Percentiles rank a stretch among this genome's conserved stretches.
These are phyloP conservation scores for Drosophila borealis DNA, from an alignment of 2,888 invertebrate genomes.

Conservation along the genomic window DNA sequence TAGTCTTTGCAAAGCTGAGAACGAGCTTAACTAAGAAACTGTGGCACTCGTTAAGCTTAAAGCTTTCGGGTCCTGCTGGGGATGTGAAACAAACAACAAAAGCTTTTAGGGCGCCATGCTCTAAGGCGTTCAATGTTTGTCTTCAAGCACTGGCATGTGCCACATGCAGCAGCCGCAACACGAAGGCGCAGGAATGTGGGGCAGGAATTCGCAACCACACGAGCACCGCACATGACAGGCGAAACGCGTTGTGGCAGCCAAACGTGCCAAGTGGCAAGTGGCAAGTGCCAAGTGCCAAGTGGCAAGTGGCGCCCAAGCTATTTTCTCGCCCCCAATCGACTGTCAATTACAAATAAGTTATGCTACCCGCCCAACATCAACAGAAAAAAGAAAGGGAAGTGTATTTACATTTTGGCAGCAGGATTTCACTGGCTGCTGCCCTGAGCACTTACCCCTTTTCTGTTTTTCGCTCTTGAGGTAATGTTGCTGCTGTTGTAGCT, in stretches of 20 bases:
- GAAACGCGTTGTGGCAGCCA: not conserved
- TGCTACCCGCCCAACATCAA: not conserved
- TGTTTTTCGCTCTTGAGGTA: conserved; percentile 9
- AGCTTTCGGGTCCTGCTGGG: not conserved
- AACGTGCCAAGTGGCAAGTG: conserved; percentile 1
- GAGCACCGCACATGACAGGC: conserved; percentile 10
- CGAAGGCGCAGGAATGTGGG: not conserved
- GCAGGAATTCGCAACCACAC: conserved; percentile 2
- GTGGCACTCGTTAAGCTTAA: not conserved
- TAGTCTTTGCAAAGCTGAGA: too few relatives aligned
- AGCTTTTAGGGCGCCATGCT: not conserved
- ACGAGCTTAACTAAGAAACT: not conserved
- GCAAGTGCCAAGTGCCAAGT: too few relatives aligned
- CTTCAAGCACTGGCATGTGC: not conserved
- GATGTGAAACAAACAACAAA: not conserved
- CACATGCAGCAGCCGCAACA: not conserved
- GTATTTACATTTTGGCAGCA: conserved; percentile 21
- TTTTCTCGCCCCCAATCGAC: conserved; percentile 39
- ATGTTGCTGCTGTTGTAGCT: conserved; percentile 24
- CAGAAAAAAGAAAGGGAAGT: not conserved
- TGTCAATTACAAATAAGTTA: conserved; percentile 59
- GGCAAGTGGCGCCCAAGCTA: conserved; percentile 10
- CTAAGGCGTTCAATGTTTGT: not conserved
- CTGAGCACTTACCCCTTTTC: not conserved
- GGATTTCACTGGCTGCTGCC: conserved; percentile 10